Conservation (phyloP, 1,140 invertebrate species). For the Dreissena polymorpha region DNA sequence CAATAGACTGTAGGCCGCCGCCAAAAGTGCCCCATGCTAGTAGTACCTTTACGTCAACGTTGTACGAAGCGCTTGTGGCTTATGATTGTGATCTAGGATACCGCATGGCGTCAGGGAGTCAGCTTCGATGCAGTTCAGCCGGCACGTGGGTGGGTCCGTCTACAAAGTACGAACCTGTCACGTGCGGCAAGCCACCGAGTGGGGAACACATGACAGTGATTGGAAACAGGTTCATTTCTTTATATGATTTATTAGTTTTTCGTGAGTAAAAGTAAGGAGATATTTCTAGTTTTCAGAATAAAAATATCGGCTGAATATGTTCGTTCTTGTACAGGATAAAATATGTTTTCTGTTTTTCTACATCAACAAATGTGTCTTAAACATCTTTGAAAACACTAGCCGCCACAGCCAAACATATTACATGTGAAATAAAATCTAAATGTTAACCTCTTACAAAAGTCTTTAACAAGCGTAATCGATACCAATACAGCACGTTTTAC, state of each 20-base stretch:
- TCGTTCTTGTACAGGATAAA: too few relatives aligned
- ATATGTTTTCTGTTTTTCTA: too few relatives aligned
- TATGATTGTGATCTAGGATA: slow-evolving; percentile 70
- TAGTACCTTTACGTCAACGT: slow-evolving; percentile 85
- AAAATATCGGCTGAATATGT: too few relatives aligned
- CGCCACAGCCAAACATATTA: not conserved
- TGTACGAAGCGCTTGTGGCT: slow-evolving; percentile 81
- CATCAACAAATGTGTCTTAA: too few relatives aligned
- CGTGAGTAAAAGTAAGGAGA: too few relatives aligned
- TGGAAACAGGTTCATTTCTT: slow-evolving; percentile 36
- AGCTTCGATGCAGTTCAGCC: slow-evolving; percentile 57
- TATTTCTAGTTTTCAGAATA: too few relatives aligned
- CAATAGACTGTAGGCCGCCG: slow-evolving; percentile 91
- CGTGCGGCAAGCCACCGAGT: slow-evolving; percentile 57
- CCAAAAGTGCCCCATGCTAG: slow-evolving; percentile 88
- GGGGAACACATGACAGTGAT: slow-evolving; percentile 47
- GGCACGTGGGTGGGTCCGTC: slow-evolving; percentile 63
- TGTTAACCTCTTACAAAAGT: not conserved
- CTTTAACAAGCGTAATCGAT: too few relatives aligned
- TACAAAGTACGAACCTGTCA: slow-evolving; percentile 60
- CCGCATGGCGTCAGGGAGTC: slow-evolving; percentile 43
- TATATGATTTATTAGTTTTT: not conserved
- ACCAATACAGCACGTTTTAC: too few relatives aligned
- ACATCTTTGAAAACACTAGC: not conserved
- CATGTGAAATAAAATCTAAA: not conserved